phyloP scores from a whole-genome alignment of 1,140 invertebrate species.

The Drosophila busckii region DNA sequence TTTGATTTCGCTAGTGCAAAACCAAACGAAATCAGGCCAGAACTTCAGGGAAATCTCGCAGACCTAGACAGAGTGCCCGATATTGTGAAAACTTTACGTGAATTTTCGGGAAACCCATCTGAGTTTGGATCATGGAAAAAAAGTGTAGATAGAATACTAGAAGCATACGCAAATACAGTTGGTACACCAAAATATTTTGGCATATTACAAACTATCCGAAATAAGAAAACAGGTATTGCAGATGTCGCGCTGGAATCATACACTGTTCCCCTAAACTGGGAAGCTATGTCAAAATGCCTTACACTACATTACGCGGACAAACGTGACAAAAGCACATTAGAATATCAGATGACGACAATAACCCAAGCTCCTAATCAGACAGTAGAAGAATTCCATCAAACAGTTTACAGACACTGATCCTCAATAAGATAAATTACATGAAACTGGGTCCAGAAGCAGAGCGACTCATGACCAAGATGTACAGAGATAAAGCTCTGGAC shows the following conservation, averaged over 20 bases:
- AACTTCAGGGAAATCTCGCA: not conserved
- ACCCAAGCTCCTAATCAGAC: constrained; percentile 10
- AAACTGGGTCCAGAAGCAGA: constrained; percentile 8
- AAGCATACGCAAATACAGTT: not conserved
- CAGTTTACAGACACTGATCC: constrained; percentile 34
- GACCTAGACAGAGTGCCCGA: constrained; percentile 10
- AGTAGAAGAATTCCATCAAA: constrained; percentile 27
- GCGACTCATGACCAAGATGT: constrained; percentile 12
- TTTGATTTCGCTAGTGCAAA: not conserved
- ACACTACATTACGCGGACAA: constrained; percentile 33
- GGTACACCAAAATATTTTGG: constrained; percentile 32
- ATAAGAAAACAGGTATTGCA: constrained; percentile 22
- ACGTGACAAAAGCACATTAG: constrained; percentile 16
- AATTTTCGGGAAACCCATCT: constrained; percentile 6
- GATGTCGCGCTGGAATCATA: constrained; percentile 29
- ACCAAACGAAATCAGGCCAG: not conserved
- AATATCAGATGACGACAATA: constrained; percentile 33
- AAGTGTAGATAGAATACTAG: constrained; percentile 13
- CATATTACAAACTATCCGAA: constrained; percentile 19
- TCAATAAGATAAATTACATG: constrained; percentile 35
- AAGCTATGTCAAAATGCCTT: constrained; percentile 8
- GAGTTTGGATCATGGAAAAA: constrained; percentile 16
- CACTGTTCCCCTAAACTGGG: constrained; percentile 33
- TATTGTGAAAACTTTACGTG: constrained; percentile 9
- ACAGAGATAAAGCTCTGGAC: constrained; percentile 24